Base-by-base conservation (phyloP, 2,113 vertebrate genomes). In the Crotophaga sulcirostris region DNA sequence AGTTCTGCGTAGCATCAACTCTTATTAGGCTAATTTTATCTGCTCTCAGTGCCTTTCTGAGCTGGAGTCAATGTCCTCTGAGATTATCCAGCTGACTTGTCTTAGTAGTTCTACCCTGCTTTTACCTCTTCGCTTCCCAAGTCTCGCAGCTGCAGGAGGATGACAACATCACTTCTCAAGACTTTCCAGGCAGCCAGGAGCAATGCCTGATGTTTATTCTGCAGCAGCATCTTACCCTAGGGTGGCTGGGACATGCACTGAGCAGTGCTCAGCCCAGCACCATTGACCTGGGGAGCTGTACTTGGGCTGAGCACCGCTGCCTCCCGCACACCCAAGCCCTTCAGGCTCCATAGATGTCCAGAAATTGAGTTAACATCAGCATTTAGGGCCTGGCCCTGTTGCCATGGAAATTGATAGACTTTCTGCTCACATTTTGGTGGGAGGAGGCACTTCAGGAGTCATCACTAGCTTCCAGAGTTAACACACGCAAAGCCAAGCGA, bases 11-110 rank as follows among this genome's bases (percentile, higher is more conserved):
- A 93, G 88, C 94, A 91, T 96, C 97, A 97, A 72, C 93, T 67
- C 92, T 64, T 90, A 95, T 97, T 97, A 97, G 9, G 82, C 86
- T 97, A 97, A 97, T 96, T 96, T 95, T 92, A 94, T 95, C 95
- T 95, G 95, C 95, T 94, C 96, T 78, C 54, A 40, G 78, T 86
- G 94, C 82, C 75, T 96, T 44, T 79, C 95, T 16, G 59, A 87
- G 91, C 84, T 31, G 82, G 77, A 96, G 92, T 78, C 91, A 56
- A 69, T 7, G 31, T 93, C 94, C 92, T 52, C 55, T 80, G 96
- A 95, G 95, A 94, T 92, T 95, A 96, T 49, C 91, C 94, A 97
- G 89, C 93, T 52, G 84, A 60, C 81, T 66, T 51, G 59, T 70
- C 72, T 88, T 38, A 10, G 82, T 49, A 79, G 82, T 89, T 94